These are phyloP conservation scores for Chrosomus eos DNA, from an alignment of 2,797 vertebrate genomes.

Conservation along the genomic window DNA sequence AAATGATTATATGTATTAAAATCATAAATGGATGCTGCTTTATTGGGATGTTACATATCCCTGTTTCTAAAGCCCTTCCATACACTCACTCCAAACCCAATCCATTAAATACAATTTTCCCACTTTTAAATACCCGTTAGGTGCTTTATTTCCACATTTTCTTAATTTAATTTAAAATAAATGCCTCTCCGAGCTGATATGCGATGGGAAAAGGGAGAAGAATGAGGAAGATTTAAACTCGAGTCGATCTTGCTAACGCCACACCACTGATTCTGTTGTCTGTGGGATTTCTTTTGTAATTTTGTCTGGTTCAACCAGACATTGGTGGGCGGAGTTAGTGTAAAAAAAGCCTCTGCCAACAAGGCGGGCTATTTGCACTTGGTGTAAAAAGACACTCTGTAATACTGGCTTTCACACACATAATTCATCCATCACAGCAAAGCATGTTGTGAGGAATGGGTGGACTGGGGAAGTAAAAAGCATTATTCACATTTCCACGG, in stretches of 20 bases:
- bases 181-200: neutral
- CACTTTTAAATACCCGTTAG: neutral
- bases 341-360: neutral
- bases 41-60: neutral
- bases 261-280: neutral
- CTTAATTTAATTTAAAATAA: neutral
- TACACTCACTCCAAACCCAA: too few species aligned
- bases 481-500: neutral
- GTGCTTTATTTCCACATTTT: neutral
- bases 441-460: constrained; percentile 5
- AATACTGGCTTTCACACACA: neutral
- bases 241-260: neutral
- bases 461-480: neutral
- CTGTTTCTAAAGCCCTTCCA: neutral
- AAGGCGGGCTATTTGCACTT: neutral
- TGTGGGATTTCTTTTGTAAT: neutral
- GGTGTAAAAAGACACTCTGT: neutral
- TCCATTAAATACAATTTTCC: neutral
- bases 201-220: neutral
- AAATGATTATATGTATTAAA: neutral
- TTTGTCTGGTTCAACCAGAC: neutral
- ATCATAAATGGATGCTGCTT: neutral
- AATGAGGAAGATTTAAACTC: neutral
- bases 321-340: neutral
- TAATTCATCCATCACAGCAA: neutral